These are phyloP conservation scores for Netelia virgata DNA, from an alignment of 2,888 invertebrate genomes.

Conservation along the genomic window DNA sequence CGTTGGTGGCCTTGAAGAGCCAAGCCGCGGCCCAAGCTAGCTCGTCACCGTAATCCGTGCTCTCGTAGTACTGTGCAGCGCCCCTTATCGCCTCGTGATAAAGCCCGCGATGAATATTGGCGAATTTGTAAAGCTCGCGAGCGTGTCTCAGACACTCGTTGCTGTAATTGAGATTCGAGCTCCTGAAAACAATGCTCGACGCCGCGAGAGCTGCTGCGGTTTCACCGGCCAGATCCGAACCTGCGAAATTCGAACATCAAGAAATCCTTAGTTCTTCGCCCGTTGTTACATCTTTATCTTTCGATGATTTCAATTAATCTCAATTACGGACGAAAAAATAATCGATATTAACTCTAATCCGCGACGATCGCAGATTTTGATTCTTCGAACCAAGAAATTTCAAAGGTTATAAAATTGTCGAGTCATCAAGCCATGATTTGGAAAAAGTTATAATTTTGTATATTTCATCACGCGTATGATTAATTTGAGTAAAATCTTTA, in stretches of 20 bases:
- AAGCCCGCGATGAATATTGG: constrained; percentile 85
- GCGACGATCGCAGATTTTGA: background rate
- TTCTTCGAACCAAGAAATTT: no score
- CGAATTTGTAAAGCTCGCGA: constrained; percentile 86
- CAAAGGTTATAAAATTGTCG: no score
- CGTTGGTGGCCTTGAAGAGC: constrained; percentile 86
- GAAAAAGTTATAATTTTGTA: no score
- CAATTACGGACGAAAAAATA: background rate
- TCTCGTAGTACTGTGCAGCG: constrained; percentile 85
- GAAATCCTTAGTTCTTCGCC: background rate
- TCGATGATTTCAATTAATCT: background rate
- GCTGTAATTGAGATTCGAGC: constrained; percentile 84
- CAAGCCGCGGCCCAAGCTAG: constrained; percentile 87
- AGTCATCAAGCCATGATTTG: no score
- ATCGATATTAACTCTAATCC: no score
- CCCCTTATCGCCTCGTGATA: constrained; percentile 86
- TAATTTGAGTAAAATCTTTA: no score
- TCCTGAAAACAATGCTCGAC: constrained; percentile 85
- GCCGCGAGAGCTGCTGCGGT: constrained; percentile 87
- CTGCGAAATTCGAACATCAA: constrained; percentile 74
- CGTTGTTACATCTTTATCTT: background rate
- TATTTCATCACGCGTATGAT: no score
- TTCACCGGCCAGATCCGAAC: constrained; percentile 88
- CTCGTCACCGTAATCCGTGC: constrained; percentile 87
- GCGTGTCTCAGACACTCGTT: constrained; percentile 85